A percentile compares a stretch with the other conserved stretches of the same genome.
phyloP scores from a whole-genome alignment of 2,113 vertebrate species.

The Chionis minor region DNA sequence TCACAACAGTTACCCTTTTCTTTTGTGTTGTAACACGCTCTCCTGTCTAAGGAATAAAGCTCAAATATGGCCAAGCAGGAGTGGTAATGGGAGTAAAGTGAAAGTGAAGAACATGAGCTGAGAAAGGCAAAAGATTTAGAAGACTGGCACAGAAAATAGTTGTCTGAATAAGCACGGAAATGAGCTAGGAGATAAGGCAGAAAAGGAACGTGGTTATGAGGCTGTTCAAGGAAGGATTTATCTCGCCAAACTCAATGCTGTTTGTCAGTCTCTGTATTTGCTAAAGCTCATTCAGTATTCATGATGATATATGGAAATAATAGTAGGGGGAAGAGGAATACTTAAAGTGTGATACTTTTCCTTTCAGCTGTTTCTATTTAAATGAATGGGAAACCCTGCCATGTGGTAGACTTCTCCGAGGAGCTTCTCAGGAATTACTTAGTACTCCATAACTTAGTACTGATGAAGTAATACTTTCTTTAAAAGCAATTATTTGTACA shows the following conservation, averaged over 20 bases:
- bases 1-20: not conserved
- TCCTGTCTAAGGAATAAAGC: not conserved
- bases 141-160: not conserved
- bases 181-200: not conserved
- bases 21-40: not conserved
- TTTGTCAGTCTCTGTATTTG: not conserved
- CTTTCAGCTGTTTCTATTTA: conserved; percentile 36
- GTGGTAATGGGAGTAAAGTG: not conserved
- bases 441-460: conserved; percentile 14
- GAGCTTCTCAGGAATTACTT: conserved; percentile 27
- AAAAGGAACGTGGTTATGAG: not conserved
- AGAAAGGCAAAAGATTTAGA: not conserved
- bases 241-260: not conserved
- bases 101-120: not conserved
- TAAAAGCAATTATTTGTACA: conserved; percentile 29
- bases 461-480: conserved; percentile 13
- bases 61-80: not conserved
- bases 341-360: not conserved
- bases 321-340: not conserved
- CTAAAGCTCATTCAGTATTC: conserved; percentile 14
- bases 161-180: not conserved
- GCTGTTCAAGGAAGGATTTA: conserved; percentile 6
- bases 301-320: conserved; percentile 11
- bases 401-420: conserved; percentile 39
- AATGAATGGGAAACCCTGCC: conserved; percentile 15